Conservation (phyloP, 1,140 invertebrate species). For the Phenacoccus solenopsis region DNA sequence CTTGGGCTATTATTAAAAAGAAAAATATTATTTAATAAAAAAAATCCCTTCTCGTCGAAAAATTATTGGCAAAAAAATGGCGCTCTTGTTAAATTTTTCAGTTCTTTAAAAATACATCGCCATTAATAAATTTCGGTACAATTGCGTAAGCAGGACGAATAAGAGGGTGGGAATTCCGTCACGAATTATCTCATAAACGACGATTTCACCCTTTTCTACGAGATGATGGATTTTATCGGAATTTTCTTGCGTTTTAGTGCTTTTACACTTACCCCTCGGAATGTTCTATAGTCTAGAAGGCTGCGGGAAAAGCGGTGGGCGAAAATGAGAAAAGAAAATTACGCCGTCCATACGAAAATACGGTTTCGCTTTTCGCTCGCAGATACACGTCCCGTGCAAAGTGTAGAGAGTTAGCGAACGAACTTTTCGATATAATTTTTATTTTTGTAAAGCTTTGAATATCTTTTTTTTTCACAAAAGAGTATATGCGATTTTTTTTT, state of each 20-base stretch:
- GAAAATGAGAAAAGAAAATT: constrained; percentile 6
- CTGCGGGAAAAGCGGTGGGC: neutral
- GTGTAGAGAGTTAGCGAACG: neutral
- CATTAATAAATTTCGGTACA: neutral
- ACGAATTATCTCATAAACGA: constrained; percentile 16
- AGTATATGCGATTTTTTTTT: neutral
- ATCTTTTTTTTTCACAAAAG: neutral
- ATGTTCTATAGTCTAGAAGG: neutral
- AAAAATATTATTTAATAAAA: constrained; percentile 3
- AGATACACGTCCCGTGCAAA: neutral
- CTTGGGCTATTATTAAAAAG: no score
- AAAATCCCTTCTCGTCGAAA: neutral
- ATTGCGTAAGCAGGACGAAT: neutral
- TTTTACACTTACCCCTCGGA: constrained; percentile 10
- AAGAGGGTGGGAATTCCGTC: neutral
- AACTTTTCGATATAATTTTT: neutral
- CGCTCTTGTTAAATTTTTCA: neutral
- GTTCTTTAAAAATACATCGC: neutral
- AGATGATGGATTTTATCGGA: constrained; percentile 15
- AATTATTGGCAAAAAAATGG: neutral
- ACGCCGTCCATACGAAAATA: neutral
- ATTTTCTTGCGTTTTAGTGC: constrained; percentile 9
- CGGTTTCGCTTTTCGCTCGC: neutral
- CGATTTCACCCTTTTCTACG: neutral
- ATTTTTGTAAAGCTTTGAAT: neutral